These are phyloP conservation scores for Bacillus rossius DNA, from an alignment of 1,140 invertebrate genomes.

Conservation along the genomic window DNA sequence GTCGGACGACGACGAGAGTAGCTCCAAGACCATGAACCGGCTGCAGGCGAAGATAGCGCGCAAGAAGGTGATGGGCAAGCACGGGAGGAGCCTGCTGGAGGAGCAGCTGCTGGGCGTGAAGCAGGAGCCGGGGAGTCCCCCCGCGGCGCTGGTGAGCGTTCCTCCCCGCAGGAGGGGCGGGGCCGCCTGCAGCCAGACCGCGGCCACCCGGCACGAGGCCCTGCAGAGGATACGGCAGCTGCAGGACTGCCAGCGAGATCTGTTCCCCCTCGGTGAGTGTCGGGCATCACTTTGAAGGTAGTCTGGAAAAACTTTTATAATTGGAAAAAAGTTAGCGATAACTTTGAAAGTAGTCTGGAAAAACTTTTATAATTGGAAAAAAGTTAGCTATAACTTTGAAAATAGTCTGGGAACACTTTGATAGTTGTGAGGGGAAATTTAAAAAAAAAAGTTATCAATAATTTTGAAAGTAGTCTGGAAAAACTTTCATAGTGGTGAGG, in stretches of 20 bases:
- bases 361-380: too few relatives aligned
- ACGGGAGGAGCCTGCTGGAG: conserved; percentile 21
- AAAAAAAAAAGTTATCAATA: too few relatives aligned
- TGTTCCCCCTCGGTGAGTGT: conserved; percentile 40
- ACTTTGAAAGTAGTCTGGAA: too few relatives aligned
- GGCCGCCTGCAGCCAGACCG: conserved; percentile 1
- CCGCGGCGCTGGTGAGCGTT: neutral
- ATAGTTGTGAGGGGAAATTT: too few relatives aligned
- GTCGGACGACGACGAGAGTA: conserved; percentile 32
- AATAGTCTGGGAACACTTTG: too few relatives aligned
- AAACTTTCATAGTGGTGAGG: too few relatives aligned
- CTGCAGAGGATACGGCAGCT: conserved; percentile 29
- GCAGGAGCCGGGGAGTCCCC: neutral
- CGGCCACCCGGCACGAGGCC: conserved; percentile 26
- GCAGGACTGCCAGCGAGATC: conserved; percentile 34
- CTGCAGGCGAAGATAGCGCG: conserved; percentile 47
- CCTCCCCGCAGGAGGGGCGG: neutral
- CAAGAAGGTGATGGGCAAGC: conserved; percentile 46
- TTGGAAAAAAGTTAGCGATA: too few relatives aligned
- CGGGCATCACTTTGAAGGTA: too few relatives aligned
- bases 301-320: too few relatives aligned
- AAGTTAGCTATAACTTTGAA: too few relatives aligned
- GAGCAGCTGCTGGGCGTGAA: conserved; percentile 17
- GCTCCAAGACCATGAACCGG: conserved; percentile 46
- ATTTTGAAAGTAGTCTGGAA: too few relatives aligned